Conservation (phyloP, 1,140 invertebrate genomes). For the Lineus longissimus region DNA sequence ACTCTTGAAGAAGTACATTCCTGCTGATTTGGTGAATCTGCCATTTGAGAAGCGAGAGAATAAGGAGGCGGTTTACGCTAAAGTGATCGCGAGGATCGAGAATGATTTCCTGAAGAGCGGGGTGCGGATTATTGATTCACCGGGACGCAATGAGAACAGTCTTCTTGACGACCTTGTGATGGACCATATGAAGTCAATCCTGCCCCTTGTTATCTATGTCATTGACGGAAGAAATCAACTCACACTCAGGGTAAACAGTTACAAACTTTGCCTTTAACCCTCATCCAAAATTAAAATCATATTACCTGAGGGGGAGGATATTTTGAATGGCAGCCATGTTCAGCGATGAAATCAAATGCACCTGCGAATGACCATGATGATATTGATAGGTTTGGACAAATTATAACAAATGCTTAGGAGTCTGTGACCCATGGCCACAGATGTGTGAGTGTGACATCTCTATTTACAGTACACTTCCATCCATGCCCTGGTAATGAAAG, state of each 20-base stretch:
- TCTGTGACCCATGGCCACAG: too few relatives aligned
- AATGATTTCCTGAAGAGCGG: conserved; percentile 7
- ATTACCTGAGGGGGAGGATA: too few relatives aligned
- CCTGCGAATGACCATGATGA: too few relatives aligned
- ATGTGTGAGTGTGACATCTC: too few relatives aligned
- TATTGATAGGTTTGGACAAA: too few relatives aligned
- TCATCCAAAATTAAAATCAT: too few relatives aligned
- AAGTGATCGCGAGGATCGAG: not conserved
- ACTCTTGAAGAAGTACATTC: not conserved
- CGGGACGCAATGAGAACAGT: conserved; percentile 7
- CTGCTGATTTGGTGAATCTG: not conserved
- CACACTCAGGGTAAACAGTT: not conserved
- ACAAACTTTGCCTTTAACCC: not conserved
- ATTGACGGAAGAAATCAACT: conserved; percentile 7
- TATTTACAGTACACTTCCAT: too few relatives aligned
- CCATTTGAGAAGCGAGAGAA: not conserved
- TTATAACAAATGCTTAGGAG: too few relatives aligned
- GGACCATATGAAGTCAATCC: not conserved
- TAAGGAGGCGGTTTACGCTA: not conserved
- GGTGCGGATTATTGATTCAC: conserved; percentile 9
- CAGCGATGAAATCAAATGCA: too few relatives aligned
- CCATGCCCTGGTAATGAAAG: too few relatives aligned
- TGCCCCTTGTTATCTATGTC: conserved; percentile 12
- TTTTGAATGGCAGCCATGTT: too few relatives aligned
- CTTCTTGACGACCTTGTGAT: not conserved